Conservation (phyloP, 1,140 invertebrate species). For the Leptinotarsa texana region DNA sequence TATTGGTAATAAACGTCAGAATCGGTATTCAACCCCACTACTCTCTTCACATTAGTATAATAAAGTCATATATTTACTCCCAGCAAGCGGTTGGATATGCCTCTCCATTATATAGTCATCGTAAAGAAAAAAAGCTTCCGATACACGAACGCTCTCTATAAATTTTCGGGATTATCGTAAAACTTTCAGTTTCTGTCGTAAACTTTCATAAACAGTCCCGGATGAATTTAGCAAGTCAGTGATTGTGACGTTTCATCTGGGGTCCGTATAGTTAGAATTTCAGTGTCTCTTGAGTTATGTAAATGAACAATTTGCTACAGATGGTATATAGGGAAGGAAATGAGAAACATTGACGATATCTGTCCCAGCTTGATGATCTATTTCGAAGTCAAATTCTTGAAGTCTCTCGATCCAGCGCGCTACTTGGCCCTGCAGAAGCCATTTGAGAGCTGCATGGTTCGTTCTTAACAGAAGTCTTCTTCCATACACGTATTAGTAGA, state of each 20-base stretch:
- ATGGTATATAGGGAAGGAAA: background rate
- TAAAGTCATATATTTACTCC: constrained; percentile 39
- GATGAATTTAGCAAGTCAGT: constrained; percentile 15
- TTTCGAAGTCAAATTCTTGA: no score
- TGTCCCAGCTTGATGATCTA: no score
- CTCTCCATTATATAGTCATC: constrained; percentile 26
- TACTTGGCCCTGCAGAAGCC: no score
- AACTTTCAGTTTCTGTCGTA: constrained; percentile 29
- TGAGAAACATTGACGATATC: background rate
- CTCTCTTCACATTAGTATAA: constrained; percentile 40
- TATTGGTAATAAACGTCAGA: constrained; percentile 43
- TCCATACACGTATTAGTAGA: no score
- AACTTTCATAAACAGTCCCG: constrained; percentile 29
- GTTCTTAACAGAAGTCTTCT: no score
- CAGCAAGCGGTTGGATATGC: constrained; percentile 16
- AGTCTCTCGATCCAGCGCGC: no score
- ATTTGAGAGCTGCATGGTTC: no score
- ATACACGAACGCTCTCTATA: constrained; percentile 35
- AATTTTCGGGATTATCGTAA: constrained; percentile 36
- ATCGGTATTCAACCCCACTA: constrained; percentile 33
- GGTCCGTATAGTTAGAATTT: constrained; percentile 4
- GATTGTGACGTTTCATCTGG: background rate
- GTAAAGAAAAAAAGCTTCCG: constrained; percentile 28
- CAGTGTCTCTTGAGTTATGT: background rate
- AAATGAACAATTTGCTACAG: background rate